Evolutionary conservation across 1,140 invertebrate genomes (phyloP), one percentile per base, ranked within the genome.

Genomic region (Dendroctonus ponderosae): DNA sequence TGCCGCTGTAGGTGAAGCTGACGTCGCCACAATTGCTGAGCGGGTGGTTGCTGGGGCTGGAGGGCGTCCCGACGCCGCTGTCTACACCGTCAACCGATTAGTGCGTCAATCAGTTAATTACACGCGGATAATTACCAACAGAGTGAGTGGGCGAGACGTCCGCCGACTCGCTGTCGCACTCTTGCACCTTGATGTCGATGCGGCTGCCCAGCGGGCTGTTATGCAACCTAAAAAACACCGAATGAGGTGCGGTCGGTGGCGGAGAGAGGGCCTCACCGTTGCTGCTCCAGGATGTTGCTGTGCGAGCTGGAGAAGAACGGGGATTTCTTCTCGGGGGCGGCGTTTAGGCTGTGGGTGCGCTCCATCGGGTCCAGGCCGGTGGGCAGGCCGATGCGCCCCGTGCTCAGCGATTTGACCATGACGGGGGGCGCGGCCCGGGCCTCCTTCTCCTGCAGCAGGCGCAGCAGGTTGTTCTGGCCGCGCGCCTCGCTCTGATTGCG

Each of bases 261-360:
- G 3, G 26, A 26, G 26, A 26, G 26, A 26, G 26, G 26, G 26
- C 26, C n/a, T 44, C 59, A 65, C 60, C 80, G 49, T 69, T 80
- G 79, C 54, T 82, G 78, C 63, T 86, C 84, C 6, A 82, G 77
- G 43, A 87, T 87, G 62, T 87, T 84, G 72, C 85, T 86, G 72
- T 88, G 86, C 5, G 85, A 86, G 66, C 81, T 85, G 0, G 85
- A 83, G 54, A 88, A 88, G 66, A 85, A 87, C 0, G 83, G 82
- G 0, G 85, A 86, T 38, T 77, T 80, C 75, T 78, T 86, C 64
- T 77, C 76, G 38, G 61, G 66, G 75, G 8, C 68, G 6, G 78
- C 68, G 58, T 69, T 77, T 67, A 76, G 68, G 65, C 72, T 76
- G n/a, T 74, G 75, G 5, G 72, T 68, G 14, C 74, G 63, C 5